Evolutionary conservation across 2,113 vertebrate genomes (phyloP).

Genomic region (Tragelaphus buxtoni): DNA sequence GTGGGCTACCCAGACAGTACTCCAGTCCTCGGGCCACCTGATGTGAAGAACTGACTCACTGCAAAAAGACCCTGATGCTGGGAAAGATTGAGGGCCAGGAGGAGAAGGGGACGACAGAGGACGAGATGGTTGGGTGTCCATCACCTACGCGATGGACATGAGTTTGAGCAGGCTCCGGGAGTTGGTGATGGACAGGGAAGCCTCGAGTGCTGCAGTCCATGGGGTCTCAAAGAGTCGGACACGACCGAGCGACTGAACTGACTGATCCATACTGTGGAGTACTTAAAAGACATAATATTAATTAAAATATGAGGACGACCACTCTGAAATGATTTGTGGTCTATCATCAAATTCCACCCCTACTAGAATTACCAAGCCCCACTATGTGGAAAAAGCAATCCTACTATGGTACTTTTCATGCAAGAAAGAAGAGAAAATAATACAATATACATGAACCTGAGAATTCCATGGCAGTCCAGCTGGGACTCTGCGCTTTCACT

Average conservation of each 20-base stretch:
- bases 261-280: background rate
- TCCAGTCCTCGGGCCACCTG: background rate
- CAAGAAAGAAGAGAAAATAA: background rate
- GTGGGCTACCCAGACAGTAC: background rate
- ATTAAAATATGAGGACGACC: background rate
- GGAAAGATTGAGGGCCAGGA: background rate
- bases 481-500: background rate
- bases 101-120: background rate
- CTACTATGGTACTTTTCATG: background rate
- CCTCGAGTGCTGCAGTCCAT: background rate
- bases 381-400: background rate
- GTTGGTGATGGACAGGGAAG: background rate
- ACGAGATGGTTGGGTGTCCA: background rate
- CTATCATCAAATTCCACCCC: background rate
- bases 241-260: background rate
- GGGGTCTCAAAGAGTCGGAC: background rate
- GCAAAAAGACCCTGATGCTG: background rate
- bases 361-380: background rate
- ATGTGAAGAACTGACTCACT: background rate
- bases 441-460: background rate
- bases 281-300: background rate
- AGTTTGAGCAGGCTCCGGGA: background rate
- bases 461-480: background rate
- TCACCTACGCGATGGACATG: rapidly evolving
- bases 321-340: background rate